A percentile compares a stretch with the other conserved stretches of the same genome.
phyloP scores from a whole-genome alignment of 2,113 vertebrate genomes.

The Pseudolaguvia tuberculata region DNA sequence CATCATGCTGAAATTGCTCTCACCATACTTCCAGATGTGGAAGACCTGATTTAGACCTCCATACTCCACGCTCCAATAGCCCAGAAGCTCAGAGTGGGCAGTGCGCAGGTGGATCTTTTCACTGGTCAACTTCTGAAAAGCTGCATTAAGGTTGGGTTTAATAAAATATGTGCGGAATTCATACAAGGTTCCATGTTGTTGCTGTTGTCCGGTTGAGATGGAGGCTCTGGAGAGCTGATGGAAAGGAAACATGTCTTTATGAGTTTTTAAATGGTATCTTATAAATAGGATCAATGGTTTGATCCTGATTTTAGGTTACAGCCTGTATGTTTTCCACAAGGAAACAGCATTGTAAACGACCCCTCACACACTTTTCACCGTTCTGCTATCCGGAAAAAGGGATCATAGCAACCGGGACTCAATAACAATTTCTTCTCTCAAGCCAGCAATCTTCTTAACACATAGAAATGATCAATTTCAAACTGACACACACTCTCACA shows the following conservation, averaged over 20 bases:
- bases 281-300: neutral
- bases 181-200: constrained; percentile 72
- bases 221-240: constrained; percentile 48
- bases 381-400: no score
- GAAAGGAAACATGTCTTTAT: neutral
- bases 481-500: no score
- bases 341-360: no score
- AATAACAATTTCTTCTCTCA: no score
- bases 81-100: constrained; percentile 80
- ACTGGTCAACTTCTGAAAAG: constrained; percentile 75
- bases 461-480: no score
- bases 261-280: no score
- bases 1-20: constrained; percentile 37
- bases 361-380: no score
- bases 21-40: constrained; percentile 89
- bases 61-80: constrained; percentile 83
- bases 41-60: constrained; percentile 84
- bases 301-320: neutral
- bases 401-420: no score
- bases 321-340: neutral
- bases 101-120: constrained; percentile 78
- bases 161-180: constrained; percentile 86
- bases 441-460: no score
- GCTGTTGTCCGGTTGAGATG: constrained; percentile 72
- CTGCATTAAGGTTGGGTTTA: constrained; percentile 74